These are phyloP conservation scores for Nemoura dubitans DNA, from an alignment of 2,888 invertebrate species.

Conservation along the genomic window DNA sequence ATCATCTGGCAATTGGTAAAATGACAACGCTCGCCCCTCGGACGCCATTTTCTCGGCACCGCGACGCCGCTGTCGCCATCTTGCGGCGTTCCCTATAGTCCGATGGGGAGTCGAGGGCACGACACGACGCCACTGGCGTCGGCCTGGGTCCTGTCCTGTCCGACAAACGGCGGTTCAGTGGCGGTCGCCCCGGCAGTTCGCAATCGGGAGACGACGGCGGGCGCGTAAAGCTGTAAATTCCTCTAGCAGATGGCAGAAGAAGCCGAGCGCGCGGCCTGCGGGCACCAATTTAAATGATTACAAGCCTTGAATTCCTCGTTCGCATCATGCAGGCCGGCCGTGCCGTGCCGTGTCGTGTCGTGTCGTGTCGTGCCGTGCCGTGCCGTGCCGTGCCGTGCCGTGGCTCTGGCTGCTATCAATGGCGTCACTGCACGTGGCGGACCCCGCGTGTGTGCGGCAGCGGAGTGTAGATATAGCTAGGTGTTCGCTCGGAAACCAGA, in stretches of 20 bases:
- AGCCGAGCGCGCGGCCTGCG: conserved; percentile 27
- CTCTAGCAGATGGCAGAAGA: conserved; percentile 31
- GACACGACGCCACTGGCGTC: too few species aligned
- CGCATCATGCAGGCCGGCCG: conserved; percentile 27
- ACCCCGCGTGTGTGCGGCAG: neutral
- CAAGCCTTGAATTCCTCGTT: conserved; percentile 44
- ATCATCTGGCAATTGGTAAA: too few species aligned
- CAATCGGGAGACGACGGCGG: neutral
- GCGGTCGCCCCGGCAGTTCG: neutral
- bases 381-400: too few species aligned
- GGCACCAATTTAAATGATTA: conserved; percentile 46
- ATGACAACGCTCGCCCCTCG: too few species aligned
- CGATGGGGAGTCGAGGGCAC: too few species aligned
- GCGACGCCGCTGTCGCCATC: neutral
- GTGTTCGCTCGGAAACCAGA: neutral
- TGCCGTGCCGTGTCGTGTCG: too few species aligned
- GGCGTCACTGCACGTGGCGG: conserved; percentile 45
- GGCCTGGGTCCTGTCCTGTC: too few species aligned
- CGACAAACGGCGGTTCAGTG: neutral
- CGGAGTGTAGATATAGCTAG: neutral
- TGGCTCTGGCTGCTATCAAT: neutral
- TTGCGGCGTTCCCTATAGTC: neutral
- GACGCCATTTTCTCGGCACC: neutral
- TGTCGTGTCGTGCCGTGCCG: too few species aligned
- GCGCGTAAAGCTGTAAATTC: conserved; percentile 29